These are phyloP conservation scores for Drosophila repletoides DNA, from an alignment of 1,140 invertebrate genomes.

Conservation along the genomic window DNA sequence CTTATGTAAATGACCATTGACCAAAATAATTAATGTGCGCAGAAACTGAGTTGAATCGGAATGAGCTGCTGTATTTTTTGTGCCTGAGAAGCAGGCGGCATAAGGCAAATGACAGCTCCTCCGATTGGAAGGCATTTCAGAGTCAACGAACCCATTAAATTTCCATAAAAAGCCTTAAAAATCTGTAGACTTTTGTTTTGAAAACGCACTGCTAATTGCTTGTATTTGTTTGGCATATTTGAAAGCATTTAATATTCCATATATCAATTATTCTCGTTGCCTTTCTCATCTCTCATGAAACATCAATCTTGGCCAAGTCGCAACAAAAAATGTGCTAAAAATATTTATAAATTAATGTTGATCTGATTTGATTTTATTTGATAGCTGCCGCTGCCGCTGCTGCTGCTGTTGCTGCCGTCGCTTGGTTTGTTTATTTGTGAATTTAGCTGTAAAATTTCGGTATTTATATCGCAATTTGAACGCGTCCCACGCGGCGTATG, in stretches of 20 bases:
- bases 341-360: constrained; percentile 24
- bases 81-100: neutral
- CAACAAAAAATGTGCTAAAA: neutral
- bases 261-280: neutral
- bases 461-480: constrained; percentile 54
- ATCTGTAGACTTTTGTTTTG: constrained; percentile 1
- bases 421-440: constrained; percentile 24
- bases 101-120: too few species aligned
- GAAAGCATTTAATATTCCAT: neutral
- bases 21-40: constrained; percentile 70
- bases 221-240: constrained; percentile 1
- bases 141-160: constrained; percentile 43
- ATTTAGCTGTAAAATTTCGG: constrained; percentile 48
- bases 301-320: neutral
- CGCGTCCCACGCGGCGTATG: constrained; percentile 63
- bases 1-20: constrained; percentile 70
- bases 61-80: constrained; percentile 40
- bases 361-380: constrained; percentile 50
- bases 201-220: constrained; percentile 18
- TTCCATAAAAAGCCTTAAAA: constrained; percentile 53
- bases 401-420: too few species aligned
- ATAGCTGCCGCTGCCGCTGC: too few species aligned
- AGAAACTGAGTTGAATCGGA: constrained; percentile 71
- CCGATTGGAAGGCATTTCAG: constrained; percentile 27
- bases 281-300: neutral